Base-by-base conservation (phyloP, 2,113 vertebrate species). In the Spea bombifrons region DNA sequence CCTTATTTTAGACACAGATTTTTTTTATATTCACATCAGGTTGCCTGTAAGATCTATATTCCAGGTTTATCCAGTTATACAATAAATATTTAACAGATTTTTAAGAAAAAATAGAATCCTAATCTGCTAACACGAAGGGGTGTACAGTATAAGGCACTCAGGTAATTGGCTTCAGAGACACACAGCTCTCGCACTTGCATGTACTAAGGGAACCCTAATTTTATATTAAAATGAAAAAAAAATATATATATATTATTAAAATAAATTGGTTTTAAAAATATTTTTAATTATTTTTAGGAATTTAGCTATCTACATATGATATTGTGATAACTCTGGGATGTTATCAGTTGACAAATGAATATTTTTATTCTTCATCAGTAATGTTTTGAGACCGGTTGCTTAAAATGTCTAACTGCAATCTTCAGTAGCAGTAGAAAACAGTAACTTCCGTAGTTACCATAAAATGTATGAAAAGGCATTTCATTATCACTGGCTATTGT, bases 401-500 rank as follows among this genome's bases (percentile, higher is more conserved):
- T 68, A 45, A 74, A 80, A 80, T 49, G 65, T 74, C 64, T 74
- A 8, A 16, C 59, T 61, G 63, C 50, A 74, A 44, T 74, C 50
- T 80, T 66, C 64, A 59, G 47, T 59, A 77, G 66, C 47, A 16
- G n/a, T 46, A 59, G 52, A 76, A 50, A 59, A 76, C 30, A 55
- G 66, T 9, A 73, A 7, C 63, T 66, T 78, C 50, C 48, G 50
- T 55, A 66, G 63, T 66, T 64, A 16, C 67, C 44, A 53, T 73
- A 57, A 16, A 66, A 67, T 57, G 48, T 73, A 73, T 59, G n/a
- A 73, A 73, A 64, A 57, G 4, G 48, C 59, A 79, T 46, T 73
- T 79, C 61, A 73, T 79, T 73, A 73, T 79, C 70, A 73, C 59
- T 73, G 45, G 12, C 53, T 66, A 73, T 72, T 55, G 61, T 73